A percentile compares a stretch with the other conserved stretches of the same genome.
These are phyloP conservation scores for Habrosyne pyritoides DNA, from an alignment of 2,888 invertebrate genomes.

Conservation along the genomic window DNA sequence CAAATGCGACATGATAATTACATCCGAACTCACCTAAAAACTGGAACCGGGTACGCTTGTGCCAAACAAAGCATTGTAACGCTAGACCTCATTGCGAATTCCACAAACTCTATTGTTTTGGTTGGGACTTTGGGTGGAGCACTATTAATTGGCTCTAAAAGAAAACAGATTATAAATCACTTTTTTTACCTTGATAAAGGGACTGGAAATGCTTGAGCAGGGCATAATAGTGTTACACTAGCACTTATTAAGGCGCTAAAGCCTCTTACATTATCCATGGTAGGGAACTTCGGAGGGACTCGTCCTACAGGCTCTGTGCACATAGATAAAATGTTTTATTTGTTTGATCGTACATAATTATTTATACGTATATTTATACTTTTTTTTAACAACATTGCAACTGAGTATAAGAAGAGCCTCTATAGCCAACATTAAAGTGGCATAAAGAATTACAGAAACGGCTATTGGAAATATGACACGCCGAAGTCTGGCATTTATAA, in stretches of 20 bases:
- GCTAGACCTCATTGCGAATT: slow-evolving; percentile 70
- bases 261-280: slow-evolving; percentile 86
- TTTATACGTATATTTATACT: too few species aligned
- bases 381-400: too few species aligned
- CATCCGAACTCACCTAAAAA: slow-evolving; percentile 85
- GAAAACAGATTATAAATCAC: slow-evolving; percentile 42
- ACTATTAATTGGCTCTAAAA: slow-evolving; percentile 88
- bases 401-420: too few species aligned
- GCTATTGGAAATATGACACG: too few species aligned
- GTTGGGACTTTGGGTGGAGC: slow-evolving; percentile 87
- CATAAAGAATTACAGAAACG: too few species aligned
- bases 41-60: slow-evolving; percentile 87
- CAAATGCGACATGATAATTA: slow-evolving; percentile 43
- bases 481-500: too few species aligned
- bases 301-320: slow-evolving; percentile 84
- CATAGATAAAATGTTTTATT: slow-evolving; percentile 33
- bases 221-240: slow-evolving; percentile 86
- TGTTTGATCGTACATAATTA: slow-evolving; percentile 15
- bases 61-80: slow-evolving; percentile 87
- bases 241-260: slow-evolving; percentile 76
- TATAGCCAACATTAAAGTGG: too few species aligned
- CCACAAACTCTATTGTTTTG: slow-evolving; percentile 76
- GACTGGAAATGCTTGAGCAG: slow-evolving; percentile 87
- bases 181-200: slow-evolving; percentile 84
- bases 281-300: slow-evolving; percentile 88